Base-by-base conservation (phyloP, 2,113 vertebrate genomes). In the Gasterosteus aculeatus region DNA sequence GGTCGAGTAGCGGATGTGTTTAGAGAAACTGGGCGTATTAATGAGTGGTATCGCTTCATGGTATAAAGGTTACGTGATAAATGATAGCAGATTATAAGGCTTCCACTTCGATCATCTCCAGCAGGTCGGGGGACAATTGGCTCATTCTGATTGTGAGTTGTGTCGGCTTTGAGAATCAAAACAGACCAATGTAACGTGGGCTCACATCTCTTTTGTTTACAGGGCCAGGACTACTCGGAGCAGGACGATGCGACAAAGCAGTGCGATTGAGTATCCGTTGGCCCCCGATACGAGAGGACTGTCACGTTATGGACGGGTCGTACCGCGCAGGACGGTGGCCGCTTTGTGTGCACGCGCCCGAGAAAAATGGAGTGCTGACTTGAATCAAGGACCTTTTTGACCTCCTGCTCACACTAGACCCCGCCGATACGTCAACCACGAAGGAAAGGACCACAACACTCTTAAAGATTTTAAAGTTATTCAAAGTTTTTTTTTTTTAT, bases 211-310 rank as follows among this genome's bases (percentile, higher is more conserved):
- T 66, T 69, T 35, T 26, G 11, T 58, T 8, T 69, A 9, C 87
- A 99, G 98, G 98, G 97, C 86, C 96, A 93, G 59, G 97, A 99
- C 94, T 99, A 98, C 88, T 98, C 97, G 82, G 97, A 98, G 92
- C 97, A 98, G 81, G 94, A 95, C 26, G 97, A 99, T 18, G 85
- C 97, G 93, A 98, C 97, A 97, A 97, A 97, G 95, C 95, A 81
- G 69, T 7, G 31, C 57, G 63, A 60, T 39, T 66, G 10, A 8
- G 57, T 22, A 18, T 61, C 64, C 33, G 5, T 57, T 29, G 3
- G 3, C 59, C 66, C 68, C 41, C 60, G 60, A 2, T 19, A 39
- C 59, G 39, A 85, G 74, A 70, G 65, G 78, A 54, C 71, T 42
- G 81, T 46, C 29, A 38, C 66, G 54, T 79, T 75, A 60, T 0